phyloP scores from a whole-genome alignment of 2,888 invertebrate genomes.

The Acleris sparsana region DNA sequence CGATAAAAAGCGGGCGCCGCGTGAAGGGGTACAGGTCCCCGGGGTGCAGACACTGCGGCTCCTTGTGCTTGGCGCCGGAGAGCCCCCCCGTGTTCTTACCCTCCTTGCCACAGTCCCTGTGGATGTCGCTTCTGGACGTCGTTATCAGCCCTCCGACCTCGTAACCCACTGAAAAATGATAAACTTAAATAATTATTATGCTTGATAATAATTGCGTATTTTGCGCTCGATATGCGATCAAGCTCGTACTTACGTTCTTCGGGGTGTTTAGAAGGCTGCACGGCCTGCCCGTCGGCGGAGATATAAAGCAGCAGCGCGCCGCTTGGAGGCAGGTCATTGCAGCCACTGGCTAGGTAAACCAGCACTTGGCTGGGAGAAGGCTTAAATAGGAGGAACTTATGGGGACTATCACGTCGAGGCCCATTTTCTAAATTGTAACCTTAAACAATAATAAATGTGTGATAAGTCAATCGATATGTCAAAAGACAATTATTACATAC shows the following conservation, averaged over 20 bases:
- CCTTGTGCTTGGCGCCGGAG: slow-evolving; percentile 70
- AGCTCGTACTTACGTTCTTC: slow-evolving; percentile 89
- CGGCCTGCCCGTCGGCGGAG: slow-evolving; percentile 95
- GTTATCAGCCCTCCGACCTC: slow-evolving; percentile 96
- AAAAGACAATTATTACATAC: no score
- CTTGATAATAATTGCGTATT: no score
- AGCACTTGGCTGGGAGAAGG: slow-evolving; percentile 97
- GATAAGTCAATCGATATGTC: not conserved
- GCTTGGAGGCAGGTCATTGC: slow-evolving; percentile 95
- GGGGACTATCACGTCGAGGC: slow-evolving; percentile 87
- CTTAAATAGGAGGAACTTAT: slow-evolving; percentile 97
- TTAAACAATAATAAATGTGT: slow-evolving; percentile 40
- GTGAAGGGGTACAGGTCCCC: slow-evolving; percentile 97
- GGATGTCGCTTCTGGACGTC: slow-evolving; percentile 91
- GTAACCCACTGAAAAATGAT: slow-evolving; percentile 87
- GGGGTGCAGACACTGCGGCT: slow-evolving; percentile 93
- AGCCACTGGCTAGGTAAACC: slow-evolving; percentile 95
- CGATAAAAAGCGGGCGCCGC: slow-evolving; percentile 94
- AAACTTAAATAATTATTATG: not conserved
- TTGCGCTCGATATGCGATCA: no score
- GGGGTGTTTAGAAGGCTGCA: slow-evolving; percentile 89
- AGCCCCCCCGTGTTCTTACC: slow-evolving; percentile 37
- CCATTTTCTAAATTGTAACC: slow-evolving; percentile 46
- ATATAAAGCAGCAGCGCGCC: slow-evolving; percentile 96
- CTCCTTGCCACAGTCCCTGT: slow-evolving; percentile 63